These are phyloP conservation scores for Luehdorfia chinensis DNA, from an alignment of 1,140 invertebrate species.

Conservation along the genomic window DNA sequence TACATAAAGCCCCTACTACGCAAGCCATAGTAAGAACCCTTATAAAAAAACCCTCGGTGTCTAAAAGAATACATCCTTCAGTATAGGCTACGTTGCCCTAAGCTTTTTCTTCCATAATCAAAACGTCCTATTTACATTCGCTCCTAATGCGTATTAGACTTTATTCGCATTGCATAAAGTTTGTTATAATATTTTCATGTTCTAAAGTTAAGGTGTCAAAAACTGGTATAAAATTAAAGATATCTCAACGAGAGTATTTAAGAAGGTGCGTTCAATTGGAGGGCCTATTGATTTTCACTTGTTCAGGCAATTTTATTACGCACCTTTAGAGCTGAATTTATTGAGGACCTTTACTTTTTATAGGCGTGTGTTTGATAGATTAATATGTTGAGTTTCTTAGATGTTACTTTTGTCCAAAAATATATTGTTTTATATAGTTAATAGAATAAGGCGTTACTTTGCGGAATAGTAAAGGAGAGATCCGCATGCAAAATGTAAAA, in stretches of 20 bases:
- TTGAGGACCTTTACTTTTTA: background rate
- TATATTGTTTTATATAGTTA: too few species aligned
- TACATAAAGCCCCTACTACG: constrained; percentile 21
- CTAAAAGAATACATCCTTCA: constrained; percentile 24
- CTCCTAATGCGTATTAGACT: constrained; percentile 2
- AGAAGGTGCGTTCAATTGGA: constrained; percentile 32
- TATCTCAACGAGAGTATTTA: constrained; percentile 37
- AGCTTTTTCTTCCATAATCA: background rate
- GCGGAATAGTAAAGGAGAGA: too few species aligned
- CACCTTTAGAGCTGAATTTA: constrained; percentile 14
- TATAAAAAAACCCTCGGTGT: constrained; percentile 22
- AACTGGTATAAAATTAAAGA: constrained; percentile 31
- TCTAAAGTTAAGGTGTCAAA: constrained; percentile 10
- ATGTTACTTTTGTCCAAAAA: too few species aligned
- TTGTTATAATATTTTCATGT: background rate
- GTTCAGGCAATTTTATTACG: constrained; percentile 45
- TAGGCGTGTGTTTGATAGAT: constrained; percentile 1
- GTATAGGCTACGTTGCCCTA: constrained; percentile 12
- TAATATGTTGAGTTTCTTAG: background rate
- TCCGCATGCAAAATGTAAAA: too few species aligned
- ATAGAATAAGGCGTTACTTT: too few species aligned
- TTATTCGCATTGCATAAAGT: constrained; percentile 10
- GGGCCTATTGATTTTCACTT: constrained; percentile 55
- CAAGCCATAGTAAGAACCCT: constrained; percentile 22
- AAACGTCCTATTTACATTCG: constrained; percentile 10